phyloP scores from a whole-genome alignment of 2,888 invertebrate species.

The Agrenia bidenticulata region DNA sequence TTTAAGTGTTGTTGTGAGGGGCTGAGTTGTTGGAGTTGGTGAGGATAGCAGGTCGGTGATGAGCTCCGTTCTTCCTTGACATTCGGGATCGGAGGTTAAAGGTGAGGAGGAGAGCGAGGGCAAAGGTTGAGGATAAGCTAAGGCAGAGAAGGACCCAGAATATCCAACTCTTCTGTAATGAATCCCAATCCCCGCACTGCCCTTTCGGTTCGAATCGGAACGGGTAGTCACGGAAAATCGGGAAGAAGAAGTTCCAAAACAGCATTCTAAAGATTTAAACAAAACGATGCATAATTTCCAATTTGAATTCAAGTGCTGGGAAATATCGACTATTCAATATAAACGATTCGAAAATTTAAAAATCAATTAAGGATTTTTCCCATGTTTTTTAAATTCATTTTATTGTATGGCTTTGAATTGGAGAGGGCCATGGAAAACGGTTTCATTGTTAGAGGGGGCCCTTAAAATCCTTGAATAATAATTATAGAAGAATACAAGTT shows the following conservation, averaged over 20 bases:
- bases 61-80: conserved; percentile 17
- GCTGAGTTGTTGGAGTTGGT: conserved; percentile 17
- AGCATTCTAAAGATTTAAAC: conserved; percentile 48
- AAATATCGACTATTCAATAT: neutral
- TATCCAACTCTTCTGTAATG: conserved; percentile 41
- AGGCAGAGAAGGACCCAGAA: conserved; percentile 44
- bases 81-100: conserved; percentile 27
- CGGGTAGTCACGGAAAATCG: conserved; percentile 52
- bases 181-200: conserved; percentile 47
- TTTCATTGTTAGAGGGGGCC: no score
- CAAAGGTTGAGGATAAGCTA: conserved; percentile 37
- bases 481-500: no score
- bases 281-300: no score
- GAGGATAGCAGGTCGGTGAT: conserved; percentile 6
- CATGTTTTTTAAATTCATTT: neutral
- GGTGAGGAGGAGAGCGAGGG: conserved; percentile 37
- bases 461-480: no score
- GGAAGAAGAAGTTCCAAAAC: conserved; percentile 53
- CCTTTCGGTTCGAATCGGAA: conserved; percentile 38
- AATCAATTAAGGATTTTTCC: neutral
- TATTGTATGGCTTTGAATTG: neutral
- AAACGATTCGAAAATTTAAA: conserved; percentile 8
- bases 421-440: neutral
- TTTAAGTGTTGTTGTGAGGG: no score
- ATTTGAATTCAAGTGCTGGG: neutral